These are phyloP conservation scores for Spatula clypeata DNA, from an alignment of 2,797 vertebrate species.

Conservation along the genomic window DNA sequence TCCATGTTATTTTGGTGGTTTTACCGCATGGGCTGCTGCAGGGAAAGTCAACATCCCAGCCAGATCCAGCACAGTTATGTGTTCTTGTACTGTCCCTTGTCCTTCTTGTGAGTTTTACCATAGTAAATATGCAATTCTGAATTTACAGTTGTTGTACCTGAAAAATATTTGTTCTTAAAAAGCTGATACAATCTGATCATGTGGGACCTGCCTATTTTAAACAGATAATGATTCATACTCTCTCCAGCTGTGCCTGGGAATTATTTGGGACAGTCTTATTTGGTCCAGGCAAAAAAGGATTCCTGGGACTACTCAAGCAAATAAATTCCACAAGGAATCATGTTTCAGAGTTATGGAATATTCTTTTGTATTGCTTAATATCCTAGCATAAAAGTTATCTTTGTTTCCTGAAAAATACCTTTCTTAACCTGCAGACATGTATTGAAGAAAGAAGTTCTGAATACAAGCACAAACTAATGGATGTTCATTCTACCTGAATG, in stretches of 20 bases:
- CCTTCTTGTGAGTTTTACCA: background rate
- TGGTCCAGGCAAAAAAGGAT: background rate
- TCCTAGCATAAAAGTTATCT: background rate
- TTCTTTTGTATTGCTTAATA: background rate
- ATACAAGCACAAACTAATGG: background rate
- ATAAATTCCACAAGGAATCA: background rate
- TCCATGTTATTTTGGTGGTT: background rate
- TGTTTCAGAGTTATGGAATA: background rate
- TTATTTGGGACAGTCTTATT: background rate
- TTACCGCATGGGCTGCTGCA: too few species aligned
- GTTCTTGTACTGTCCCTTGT: background rate
- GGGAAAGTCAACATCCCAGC: too few species aligned
- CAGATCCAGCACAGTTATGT: background rate
- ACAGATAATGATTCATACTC: background rate
- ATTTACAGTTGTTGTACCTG: background rate
- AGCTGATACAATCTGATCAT: background rate
- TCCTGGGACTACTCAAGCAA: background rate
- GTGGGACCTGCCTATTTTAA: background rate
- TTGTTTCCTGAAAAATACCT: background rate
- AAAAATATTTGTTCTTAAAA: background rate
- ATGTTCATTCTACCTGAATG: background rate
- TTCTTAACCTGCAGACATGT: background rate
- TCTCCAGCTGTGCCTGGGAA: background rate
- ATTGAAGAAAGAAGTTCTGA: background rate
- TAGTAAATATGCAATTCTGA: background rate